Evolutionary conservation across 2,888 invertebrate species (phyloP).

Genomic region (Diachrysia chrysitis): DNA sequence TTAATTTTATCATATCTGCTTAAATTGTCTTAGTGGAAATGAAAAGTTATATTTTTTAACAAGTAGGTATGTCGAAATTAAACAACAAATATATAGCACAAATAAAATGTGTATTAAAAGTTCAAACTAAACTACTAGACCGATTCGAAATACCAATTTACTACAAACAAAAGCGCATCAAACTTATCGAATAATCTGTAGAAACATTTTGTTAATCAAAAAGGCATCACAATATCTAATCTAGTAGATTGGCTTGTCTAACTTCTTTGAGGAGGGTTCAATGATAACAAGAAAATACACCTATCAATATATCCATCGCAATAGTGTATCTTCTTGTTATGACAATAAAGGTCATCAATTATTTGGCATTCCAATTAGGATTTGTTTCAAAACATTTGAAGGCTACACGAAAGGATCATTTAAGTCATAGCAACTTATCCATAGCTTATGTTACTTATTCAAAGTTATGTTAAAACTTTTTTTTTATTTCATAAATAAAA

Average conservation of each 20-base stretch:
- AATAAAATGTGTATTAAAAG: neutral
- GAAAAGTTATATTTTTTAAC: too few relatives aligned
- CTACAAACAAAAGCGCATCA: constrained; percentile 43
- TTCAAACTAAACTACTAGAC: neutral
- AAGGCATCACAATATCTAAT: constrained; percentile 57
- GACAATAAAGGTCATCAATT: constrained; percentile 6
- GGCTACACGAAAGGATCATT: neutral
- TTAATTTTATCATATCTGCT: too few relatives aligned
- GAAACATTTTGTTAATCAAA: constrained; percentile 54
- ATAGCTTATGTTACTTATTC: too few relatives aligned
- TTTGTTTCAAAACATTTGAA: neutral
- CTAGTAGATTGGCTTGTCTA: constrained; percentile 54
- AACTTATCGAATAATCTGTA: constrained; percentile 45
- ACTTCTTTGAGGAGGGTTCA: constrained; percentile 60
- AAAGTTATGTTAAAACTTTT: too few relatives aligned
- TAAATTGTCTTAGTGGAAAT: too few relatives aligned
- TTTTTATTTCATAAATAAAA: too few relatives aligned
- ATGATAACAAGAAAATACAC: constrained; percentile 54
- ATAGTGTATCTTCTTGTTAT: constrained; percentile 22
- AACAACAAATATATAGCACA: too few relatives aligned
- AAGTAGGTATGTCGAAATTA: neutral
- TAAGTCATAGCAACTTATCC: neutral
- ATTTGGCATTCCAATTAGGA: neutral
- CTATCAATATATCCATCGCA: constrained; percentile 17
- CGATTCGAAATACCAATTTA: constrained; percentile 6